Evolutionary conservation across 2,797 vertebrate genomes (phyloP).

Genomic region (Myotis pilosus): DNA sequence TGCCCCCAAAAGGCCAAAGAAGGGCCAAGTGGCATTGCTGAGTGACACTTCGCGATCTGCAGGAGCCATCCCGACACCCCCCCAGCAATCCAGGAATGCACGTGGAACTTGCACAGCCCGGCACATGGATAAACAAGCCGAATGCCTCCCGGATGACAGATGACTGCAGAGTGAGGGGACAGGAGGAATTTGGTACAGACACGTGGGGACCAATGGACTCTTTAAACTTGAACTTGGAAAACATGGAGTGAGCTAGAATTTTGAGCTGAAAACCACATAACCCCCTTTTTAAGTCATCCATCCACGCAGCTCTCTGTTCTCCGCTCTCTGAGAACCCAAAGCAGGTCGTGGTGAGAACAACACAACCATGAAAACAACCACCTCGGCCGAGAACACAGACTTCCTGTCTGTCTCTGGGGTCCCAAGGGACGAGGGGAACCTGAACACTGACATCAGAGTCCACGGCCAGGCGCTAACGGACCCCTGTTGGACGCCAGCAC

Average conservation of each 20-base stretch:
- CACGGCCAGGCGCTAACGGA: background rate
- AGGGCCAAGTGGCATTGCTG: background rate
- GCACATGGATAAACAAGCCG: background rate
- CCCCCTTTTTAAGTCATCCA: background rate
- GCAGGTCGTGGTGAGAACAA: background rate
- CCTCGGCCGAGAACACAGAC: background rate
- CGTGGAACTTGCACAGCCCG: background rate
- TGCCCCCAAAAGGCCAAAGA: background rate
- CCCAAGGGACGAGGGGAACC: background rate
- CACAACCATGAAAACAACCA: accelerated
- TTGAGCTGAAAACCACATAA: background rate
- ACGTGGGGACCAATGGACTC: background rate
- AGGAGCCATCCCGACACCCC: background rate
- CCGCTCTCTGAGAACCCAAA: background rate
- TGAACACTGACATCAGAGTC: background rate
- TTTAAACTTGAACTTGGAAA: background rate
- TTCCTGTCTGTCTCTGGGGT: background rate
- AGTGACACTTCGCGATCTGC: background rate
- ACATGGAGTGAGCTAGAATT: background rate
- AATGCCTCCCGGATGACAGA: background rate
- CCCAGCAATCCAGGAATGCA: background rate
- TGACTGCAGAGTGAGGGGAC: background rate
- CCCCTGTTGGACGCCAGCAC: background rate
- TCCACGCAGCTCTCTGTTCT: background rate
- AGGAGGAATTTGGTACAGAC: background rate